Evolutionary conservation across 2,888 invertebrate genomes (phyloP).

Genomic region (Cheilosia urbana): DNA sequence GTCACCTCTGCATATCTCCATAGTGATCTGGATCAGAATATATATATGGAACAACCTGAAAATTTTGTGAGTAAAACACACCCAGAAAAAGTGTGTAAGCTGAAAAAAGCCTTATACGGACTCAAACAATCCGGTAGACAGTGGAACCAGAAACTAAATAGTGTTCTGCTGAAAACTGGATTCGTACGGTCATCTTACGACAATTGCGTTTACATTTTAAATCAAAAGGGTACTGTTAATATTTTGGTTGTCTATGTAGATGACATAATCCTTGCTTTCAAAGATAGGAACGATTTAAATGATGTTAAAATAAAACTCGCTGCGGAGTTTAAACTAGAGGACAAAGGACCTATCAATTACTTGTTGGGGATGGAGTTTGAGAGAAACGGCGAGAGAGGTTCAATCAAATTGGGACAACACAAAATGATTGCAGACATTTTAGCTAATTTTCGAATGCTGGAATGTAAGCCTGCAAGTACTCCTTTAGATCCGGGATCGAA

Average conservation of each 20-base stretch:
- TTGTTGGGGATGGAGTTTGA: conserved; percentile 14
- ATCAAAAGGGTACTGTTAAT: background rate
- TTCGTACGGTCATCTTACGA: conserved; percentile 3
- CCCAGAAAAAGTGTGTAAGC: conserved; percentile 54
- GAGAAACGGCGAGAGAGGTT: conserved; percentile 6
- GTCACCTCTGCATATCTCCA: conserved; percentile 15
- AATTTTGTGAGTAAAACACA: background rate
- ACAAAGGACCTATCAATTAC: conserved; percentile 13
- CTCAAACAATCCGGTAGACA: conserved; percentile 27
- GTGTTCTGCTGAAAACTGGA: conserved; percentile 11
- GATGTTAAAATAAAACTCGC: conserved; percentile 6
- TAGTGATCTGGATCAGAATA: background rate
- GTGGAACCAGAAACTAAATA: conserved; percentile 31
- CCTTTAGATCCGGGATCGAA: conserved; percentile 5
- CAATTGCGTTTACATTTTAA: background rate
- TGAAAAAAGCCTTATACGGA: conserved; percentile 16
- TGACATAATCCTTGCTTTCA: conserved; percentile 4
- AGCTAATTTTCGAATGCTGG: background rate
- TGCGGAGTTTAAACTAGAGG: background rate
- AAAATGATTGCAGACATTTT: background rate
- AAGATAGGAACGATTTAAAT: background rate
- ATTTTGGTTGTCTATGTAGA: conserved; percentile 12
- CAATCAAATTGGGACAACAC: conserved; percentile 9
- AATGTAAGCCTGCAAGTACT: conserved; percentile 2
- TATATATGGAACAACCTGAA: conserved; percentile 1